Evolutionary conservation across 2,888 invertebrate genomes (phyloP).

Genomic region (Chironomus tentans): DNA sequence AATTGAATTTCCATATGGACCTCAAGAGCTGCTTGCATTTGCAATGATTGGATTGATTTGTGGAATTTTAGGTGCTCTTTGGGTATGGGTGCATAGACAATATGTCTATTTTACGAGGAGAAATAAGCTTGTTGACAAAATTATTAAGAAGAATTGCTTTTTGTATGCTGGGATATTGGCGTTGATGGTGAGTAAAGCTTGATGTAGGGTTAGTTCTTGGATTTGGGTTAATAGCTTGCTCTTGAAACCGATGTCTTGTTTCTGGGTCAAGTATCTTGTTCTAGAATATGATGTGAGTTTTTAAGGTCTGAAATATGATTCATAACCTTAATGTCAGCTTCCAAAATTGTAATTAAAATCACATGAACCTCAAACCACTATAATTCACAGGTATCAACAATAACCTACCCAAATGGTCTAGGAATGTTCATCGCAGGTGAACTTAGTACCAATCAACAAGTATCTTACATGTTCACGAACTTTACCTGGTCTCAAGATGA

Average conservation of each 20-base stretch:
- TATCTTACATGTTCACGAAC: slow-evolving; percentile 78
- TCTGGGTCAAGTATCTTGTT: no score
- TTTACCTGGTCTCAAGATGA: slow-evolving; percentile 86
- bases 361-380: no score
- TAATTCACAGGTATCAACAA: slow-evolving; percentile 46
- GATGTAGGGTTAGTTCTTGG: no score
- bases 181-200: slow-evolving; percentile 49
- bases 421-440: slow-evolving; percentile 87
- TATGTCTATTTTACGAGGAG: slow-evolving; percentile 91
- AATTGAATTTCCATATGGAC: slow-evolving; percentile 94
- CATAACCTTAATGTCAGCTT: no score
- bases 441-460: slow-evolving; percentile 70
- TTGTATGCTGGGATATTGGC: slow-evolving; percentile 91
- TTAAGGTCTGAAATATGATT: no score
- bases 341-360: no score
- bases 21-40: slow-evolving; percentile 90
- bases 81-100: slow-evolving; percentile 85
- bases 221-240: no score
- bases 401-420: slow-evolving; percentile 85
- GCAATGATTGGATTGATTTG: slow-evolving; percentile 80
- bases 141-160: slow-evolving; percentile 91
- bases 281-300: no score
- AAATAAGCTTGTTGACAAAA: slow-evolving; percentile 80
- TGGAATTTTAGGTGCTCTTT: slow-evolving; percentile 80
- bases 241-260: no score